Base-by-base conservation (phyloP, 2,888 invertebrate species). In the Caenorhabditis sp. region DNA sequence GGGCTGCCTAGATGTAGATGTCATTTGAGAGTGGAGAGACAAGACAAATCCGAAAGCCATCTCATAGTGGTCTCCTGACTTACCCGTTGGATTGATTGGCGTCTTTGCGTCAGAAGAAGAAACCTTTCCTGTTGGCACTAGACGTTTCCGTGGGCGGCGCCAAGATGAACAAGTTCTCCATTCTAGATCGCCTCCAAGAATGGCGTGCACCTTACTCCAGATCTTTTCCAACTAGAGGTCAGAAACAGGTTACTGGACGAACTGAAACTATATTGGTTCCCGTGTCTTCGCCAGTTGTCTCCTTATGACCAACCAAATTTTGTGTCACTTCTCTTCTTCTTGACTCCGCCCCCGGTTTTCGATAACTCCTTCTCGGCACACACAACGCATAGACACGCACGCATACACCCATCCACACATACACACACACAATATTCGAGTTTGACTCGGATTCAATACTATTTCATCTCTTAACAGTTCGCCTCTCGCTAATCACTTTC, bases 201-300 rank as follows among this genome's bases (percentile, higher is more conserved):
- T 30, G 6, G 30, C 30, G 30, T 30, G 6, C 30, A 7, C 24
- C 27, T 26, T 6, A 5, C 7, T 2, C 26, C 26, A 26, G 27
- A 13, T 5, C 27, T 46, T n/a, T 46, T 27, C n/a, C 3, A n/a
- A 17, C n/a, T 27, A 24, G 53, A 39, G 37, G 53, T 37, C 53
- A 53, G 24, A 13, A 53, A 53, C 53, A 53, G 53, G 53, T 53
- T 53, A 22, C 20, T 22, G 24, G 39, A 32, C 48, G 26, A 46
- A 48, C 66, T 66, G 66, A 66, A 66, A 66, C 66, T 50, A 56
- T 56, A 66, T 66, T 65, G 50, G 56, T 56, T 56, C 41, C 22
- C 17, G 24, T 8, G 13, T 43, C 15, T 9, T 24, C 30, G 3
- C 26, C 43, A n/a, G 17, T 9, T 39, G 27, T 43, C 27, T 35